Conservation (phyloP, 2,113 vertebrate species). For the Sminthopsis crassicaudata region DNA sequence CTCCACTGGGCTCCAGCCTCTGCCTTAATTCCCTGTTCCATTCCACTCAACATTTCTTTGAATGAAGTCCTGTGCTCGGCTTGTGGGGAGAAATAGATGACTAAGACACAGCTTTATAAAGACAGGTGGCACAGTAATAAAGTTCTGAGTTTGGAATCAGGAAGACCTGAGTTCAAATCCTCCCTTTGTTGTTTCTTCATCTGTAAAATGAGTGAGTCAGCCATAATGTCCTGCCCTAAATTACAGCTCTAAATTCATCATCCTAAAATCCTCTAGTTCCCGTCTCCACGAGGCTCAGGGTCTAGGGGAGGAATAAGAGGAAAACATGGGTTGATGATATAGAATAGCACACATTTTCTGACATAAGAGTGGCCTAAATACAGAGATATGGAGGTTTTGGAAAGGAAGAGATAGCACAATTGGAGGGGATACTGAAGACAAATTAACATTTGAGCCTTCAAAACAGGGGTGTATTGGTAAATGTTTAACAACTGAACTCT, state of each 20-base stretch:
- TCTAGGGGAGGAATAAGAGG: background rate
- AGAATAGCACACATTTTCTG: background rate
- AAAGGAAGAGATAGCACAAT: background rate
- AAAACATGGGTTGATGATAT: background rate
- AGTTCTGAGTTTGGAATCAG: background rate
- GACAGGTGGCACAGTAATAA: background rate
- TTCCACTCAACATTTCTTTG: background rate
- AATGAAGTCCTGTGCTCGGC: too few relatives aligned
- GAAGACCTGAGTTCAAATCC: background rate
- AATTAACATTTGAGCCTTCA: background rate
- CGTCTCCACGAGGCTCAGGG: background rate
- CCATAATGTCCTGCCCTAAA: background rate
- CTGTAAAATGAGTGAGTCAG: background rate
- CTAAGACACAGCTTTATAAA: background rate
- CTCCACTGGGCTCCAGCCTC: background rate
- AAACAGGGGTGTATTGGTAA: background rate
- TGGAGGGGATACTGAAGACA: background rate
- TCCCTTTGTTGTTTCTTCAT: background rate
- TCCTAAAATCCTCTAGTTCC: background rate
- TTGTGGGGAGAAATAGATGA: background rate
- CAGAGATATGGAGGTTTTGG: too few relatives aligned
- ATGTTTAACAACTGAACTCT: background rate
- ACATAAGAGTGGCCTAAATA: background rate
- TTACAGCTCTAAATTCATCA: background rate
- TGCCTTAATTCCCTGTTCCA: background rate